Conservation (phyloP, 2,113 vertebrate species). For the Petrocephalus zakoni region DNA sequence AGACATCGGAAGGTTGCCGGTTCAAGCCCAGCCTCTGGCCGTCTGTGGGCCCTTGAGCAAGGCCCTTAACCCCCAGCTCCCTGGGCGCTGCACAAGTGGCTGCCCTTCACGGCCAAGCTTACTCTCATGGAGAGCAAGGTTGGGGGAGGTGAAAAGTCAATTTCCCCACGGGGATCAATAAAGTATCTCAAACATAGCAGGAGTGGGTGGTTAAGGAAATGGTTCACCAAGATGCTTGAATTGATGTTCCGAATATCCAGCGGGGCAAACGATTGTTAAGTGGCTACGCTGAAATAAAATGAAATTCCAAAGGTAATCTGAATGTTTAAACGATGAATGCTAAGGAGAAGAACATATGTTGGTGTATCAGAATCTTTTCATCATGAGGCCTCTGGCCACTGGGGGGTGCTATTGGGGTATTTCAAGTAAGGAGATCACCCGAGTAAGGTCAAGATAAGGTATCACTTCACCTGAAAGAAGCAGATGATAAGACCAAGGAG, state of each 20-base stretch:
- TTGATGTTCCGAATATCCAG: not conserved
- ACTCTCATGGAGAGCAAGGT: no score
- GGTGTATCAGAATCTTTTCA: not conserved
- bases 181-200: not conserved
- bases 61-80: no score
- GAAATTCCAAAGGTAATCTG: not conserved
- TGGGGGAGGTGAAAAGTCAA: no score
- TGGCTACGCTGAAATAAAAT: not conserved
- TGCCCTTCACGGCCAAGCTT: no score
- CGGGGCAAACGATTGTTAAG: not conserved
- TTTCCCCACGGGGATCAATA: no score
- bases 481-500: conserved; percentile 21
- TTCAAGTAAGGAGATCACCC: not conserved
- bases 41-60: no score
- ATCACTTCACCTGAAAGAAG: not conserved
- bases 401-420: not conserved
- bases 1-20: no score
- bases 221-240: not conserved
- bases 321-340: not conserved
- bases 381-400: not conserved
- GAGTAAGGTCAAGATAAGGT: conserved; percentile 12
- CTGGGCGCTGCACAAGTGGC: no score
- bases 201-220: not conserved
- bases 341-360: not conserved
- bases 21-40: no score